Conservation (phyloP, 2,113 vertebrate genomes). For the Trogon melanurus region DNA sequence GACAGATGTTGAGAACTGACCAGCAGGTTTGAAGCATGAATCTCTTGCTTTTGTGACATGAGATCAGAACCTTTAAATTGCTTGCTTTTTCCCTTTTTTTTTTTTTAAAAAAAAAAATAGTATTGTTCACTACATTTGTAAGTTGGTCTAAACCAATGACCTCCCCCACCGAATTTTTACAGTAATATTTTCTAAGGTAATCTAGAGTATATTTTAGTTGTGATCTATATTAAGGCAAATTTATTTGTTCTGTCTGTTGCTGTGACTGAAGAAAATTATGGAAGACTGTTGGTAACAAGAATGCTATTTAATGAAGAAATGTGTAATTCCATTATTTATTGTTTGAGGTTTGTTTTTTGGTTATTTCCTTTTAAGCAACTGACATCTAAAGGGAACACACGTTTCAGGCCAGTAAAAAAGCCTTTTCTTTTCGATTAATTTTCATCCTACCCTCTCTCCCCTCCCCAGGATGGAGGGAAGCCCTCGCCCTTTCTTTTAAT, state of each 20-base stretch:
- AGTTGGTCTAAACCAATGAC: conserved; percentile 37
- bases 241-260: conserved; percentile 73
- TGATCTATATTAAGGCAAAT: conserved; percentile 70
- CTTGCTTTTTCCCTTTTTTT: background rate
- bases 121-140: conserved; percentile 13
- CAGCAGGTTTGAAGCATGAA: background rate
- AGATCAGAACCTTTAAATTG: background rate
- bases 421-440: conserved; percentile 15
- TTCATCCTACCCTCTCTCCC: background rate
- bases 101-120: background rate
- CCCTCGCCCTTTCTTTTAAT: background rate
- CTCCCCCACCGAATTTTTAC: conserved; percentile 58
- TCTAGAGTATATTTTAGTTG: conserved; percentile 73
- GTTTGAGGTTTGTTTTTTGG: conserved; percentile 73
- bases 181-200: conserved; percentile 67
- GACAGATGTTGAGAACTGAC: background rate
- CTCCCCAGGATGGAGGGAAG: background rate
- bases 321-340: conserved; percentile 82
- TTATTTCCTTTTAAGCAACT: conserved; percentile 44
- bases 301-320: conserved; percentile 79
- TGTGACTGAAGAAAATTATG: conserved; percentile 74
- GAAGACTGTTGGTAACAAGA: conserved; percentile 71
- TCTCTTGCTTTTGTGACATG: background rate
- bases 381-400: conserved; percentile 59
- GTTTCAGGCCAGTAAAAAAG: conserved; percentile 49